These are phyloP conservation scores for Palythoa caribaeorum DNA, from an alignment of 92 coral and sea anemone genomes.

Conservation along the genomic window DNA sequence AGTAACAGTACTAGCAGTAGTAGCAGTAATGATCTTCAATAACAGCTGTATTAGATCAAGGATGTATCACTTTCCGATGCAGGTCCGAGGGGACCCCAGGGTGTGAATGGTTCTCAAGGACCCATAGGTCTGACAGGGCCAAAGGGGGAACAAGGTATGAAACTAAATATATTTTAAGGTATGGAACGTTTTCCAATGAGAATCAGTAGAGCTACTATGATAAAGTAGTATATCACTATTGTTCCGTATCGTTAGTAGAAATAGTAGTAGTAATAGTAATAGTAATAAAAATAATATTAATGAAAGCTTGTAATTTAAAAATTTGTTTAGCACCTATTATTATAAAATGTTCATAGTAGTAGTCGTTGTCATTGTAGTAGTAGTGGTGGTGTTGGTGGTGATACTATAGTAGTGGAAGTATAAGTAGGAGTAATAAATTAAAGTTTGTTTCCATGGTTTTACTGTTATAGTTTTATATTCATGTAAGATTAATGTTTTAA, in stretches of 20 bases:
- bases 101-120: background rate
- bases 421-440: background rate
- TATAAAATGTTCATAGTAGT: background rate
- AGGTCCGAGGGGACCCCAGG: constrained; percentile 9
- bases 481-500: background rate
- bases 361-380: background rate
- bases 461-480: no score
- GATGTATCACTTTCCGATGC: no score
- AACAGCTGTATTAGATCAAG: no score
- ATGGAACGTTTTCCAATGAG: background rate
- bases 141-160: constrained; percentile 62
- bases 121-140: constrained; percentile 31
- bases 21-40: no score
- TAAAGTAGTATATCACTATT: no score
- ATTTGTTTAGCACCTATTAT: background rate
- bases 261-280: background rate
- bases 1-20: no score
- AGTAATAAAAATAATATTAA: no score
- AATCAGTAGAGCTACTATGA: no score
- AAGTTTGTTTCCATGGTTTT: background rate
- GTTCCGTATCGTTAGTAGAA: background rate
- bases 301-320: no score
- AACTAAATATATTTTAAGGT: background rate
- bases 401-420: background rate
- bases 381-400: background rate